A percentile compares a stretch with the other conserved stretches of the same genome.
Evolutionary conservation across 2,113 vertebrate species (phyloP).

Genomic region (Cervus canadensis): DNA sequence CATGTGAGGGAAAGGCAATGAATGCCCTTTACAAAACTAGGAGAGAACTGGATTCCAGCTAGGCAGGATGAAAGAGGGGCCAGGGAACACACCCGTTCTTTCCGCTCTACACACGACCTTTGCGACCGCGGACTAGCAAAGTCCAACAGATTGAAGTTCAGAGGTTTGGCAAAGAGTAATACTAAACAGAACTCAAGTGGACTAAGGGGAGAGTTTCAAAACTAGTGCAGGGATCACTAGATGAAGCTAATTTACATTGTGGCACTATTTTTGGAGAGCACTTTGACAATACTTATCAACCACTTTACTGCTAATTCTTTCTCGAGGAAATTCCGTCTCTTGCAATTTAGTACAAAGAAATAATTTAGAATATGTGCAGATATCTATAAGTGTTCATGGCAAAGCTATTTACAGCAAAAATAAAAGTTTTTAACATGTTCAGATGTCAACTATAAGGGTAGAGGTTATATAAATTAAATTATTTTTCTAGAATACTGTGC

Average conservation of each 20-base stretch:
- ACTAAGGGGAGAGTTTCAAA: neutral
- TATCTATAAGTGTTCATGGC: neutral
- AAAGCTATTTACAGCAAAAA: neutral
- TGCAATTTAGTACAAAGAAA: neutral
- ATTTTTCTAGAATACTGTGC: neutral
- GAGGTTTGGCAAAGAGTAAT: neutral
- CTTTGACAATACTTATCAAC: neutral
- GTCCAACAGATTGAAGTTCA: neutral
- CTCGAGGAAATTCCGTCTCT: neutral
- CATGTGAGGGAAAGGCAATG: neutral
- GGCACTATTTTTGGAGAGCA: neutral
- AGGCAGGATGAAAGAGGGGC: neutral
- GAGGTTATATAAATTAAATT: neutral
- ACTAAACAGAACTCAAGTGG: neutral
- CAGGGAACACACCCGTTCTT: neutral
- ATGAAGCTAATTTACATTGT: neutral
- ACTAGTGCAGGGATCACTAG: neutral
- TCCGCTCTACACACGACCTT: neutral
- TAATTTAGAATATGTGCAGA: neutral
- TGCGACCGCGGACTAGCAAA: neutral
- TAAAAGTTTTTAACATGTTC: neutral
- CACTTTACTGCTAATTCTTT: neutral
- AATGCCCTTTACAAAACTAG: neutral
- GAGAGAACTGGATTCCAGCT: neutral
- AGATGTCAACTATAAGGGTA: neutral